Conservation (phyloP, 2,113 vertebrate genomes). For the Apaloderma vittatum region DNA sequence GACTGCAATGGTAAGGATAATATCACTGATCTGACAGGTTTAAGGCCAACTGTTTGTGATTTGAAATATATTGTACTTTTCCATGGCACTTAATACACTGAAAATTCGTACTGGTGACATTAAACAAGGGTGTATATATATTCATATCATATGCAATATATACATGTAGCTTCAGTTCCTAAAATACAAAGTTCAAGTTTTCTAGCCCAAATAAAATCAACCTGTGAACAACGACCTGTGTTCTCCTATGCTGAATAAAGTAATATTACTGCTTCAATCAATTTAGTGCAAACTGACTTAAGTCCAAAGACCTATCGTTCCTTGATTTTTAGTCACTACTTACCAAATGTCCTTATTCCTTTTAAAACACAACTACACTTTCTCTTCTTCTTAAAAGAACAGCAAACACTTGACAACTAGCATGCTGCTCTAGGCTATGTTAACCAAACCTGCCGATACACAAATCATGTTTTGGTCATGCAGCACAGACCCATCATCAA, state of each 20-base stretch:
- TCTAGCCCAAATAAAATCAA: conserved; percentile 44
- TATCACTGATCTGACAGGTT: conserved; percentile 35
- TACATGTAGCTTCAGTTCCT: conserved; percentile 38
- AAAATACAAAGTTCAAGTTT: conserved; percentile 58
- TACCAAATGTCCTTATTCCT: conserved; percentile 31
- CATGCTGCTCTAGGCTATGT: conserved; percentile 52
- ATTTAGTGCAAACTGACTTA: conserved; percentile 61
- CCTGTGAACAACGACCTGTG: conserved; percentile 48
- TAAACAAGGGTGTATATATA: conserved; percentile 1
- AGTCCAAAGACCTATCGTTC: neutral
- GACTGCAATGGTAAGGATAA: conserved; percentile 15
- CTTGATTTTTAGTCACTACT: conserved; percentile 32
- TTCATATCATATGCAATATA: neutral
- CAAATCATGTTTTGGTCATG: conserved; percentile 43
- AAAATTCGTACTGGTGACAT: conserved; percentile 49
- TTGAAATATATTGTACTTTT: conserved; percentile 32
- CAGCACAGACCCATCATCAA: conserved; percentile 28
- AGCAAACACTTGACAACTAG: conserved; percentile 44
- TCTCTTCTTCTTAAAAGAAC: conserved; percentile 19
- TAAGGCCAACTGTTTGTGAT: conserved; percentile 70
- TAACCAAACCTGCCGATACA: conserved; percentile 19
- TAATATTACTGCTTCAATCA: conserved; percentile 32
- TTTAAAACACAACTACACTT: conserved; percentile 22
- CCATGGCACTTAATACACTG: conserved; percentile 72
- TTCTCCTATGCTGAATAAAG: conserved; percentile 56